Evolutionary conservation across 2,113 vertebrate species (phyloP).

Genomic region (Heloderma charlesbogerti): DNA sequence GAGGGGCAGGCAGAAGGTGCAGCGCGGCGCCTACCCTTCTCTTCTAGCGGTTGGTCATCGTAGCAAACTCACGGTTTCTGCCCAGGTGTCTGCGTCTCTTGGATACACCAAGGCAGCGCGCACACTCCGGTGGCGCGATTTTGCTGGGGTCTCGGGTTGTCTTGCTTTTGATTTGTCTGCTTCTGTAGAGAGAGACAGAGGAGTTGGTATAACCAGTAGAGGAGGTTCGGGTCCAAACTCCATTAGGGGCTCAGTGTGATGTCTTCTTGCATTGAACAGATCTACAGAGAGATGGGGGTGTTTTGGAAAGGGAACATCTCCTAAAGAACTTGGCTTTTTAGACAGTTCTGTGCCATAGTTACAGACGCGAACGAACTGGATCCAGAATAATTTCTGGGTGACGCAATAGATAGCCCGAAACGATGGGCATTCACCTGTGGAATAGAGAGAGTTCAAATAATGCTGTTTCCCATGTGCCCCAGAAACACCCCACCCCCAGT

Average conservation of each 20-base stretch:
- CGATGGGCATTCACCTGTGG: conserved; percentile 73
- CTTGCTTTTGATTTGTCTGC: not conserved
- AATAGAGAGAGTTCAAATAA: conserved; percentile 45
- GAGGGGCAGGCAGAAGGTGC: not conserved
- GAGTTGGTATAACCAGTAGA: not conserved
- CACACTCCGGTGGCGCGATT: not conserved
- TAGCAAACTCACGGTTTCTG: not conserved
- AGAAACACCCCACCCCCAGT: not conserved
- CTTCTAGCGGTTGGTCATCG: too few relatives aligned
- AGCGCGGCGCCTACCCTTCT: not conserved
- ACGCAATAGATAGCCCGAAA: accelerated
- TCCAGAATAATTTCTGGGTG: not conserved
- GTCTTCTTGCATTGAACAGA: not conserved
- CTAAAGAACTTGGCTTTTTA: not conserved
- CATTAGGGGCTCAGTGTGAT: not conserved
- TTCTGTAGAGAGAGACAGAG: not conserved
- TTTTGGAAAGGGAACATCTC: too few relatives aligned
- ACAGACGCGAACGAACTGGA: not conserved
- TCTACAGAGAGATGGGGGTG: not conserved
- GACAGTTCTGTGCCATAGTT: not conserved
- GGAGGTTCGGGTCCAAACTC: not conserved
- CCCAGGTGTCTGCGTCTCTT: not conserved
- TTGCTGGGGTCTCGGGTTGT: not conserved
- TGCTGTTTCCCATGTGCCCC: conserved; percentile 13
- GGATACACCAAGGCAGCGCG: not conserved